Base-by-base conservation (phyloP, 2,888 invertebrate genomes). In the Pseudoips prasinana region DNA sequence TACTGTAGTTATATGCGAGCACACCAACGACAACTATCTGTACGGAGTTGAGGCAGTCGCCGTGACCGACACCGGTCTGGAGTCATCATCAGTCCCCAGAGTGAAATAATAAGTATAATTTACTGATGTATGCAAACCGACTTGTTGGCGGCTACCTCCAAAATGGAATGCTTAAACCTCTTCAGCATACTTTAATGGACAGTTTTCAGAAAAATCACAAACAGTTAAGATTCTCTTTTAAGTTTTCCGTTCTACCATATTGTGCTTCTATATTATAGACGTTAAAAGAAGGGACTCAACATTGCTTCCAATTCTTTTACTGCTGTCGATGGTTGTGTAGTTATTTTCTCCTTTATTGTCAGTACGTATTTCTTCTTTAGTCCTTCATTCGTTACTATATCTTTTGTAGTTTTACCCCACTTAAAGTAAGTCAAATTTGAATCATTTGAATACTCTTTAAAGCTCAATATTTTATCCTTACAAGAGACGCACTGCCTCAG, bases 121-220 rank as follows among this genome's bases (percentile, higher is more conserved):
- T 1, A 58, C 54, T 10, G 36, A 29, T n/a, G 57, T 55, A 25
- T 57, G 52, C 11, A 51, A 28, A 8, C 41, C 30, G 1, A 55
- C 37, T 41, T 55, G 53, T 18, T 42, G 39, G 3, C 50, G 29
- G 10, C 45, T 51, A 3, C 48, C 47, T 5, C 47, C 52, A 20
- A 58, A 56, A 37, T 56, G 53, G 7, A 46, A 46, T 2, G 44
- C 10, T 22, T 56, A 52, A 4, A 58, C 39, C 37, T 56, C 50
- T 26, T 35, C 33, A 7, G 40, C 36, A 43, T 35, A 54, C 37
- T 52, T 55, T 10, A 46, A 4, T 2, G 33, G 8, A 22, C 55
- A 50, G 46, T 58, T 53, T 44, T 56, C 50, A 0, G 46, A 50
- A 26, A 55, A 59, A 22, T 59, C 50, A 6, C 26, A 5, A 23